Base-by-base conservation (phyloP, 2,888 invertebrate species). In the Eucriotettix oculatus region DNA sequence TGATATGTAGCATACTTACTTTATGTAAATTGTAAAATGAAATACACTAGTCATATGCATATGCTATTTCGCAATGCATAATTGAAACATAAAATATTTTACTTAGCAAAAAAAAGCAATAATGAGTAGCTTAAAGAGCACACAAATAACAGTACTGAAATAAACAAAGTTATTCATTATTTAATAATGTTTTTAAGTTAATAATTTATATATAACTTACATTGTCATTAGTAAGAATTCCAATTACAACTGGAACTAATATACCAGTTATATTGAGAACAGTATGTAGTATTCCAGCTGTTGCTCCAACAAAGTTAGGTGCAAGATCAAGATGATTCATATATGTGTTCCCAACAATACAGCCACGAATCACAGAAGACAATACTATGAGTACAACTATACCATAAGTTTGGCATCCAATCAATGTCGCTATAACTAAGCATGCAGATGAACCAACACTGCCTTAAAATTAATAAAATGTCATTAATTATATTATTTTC, bases 311-410 rank as follows among this genome's bases (percentile, higher is more conserved):
- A 63, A 68, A 71, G 59, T 71, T 69, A 10, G 70, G 67, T 1
- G 71, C 69, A 57, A 73, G 68, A 58, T 72, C 72, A n/a, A 72
- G 67, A 61, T 71, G 70, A 63, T 70, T 71, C 58, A 69, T 66
- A 12, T 67, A 66, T 60, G 68, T 70, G 17, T 71, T 71, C 14
- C 60, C 60, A 43, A 48, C 53, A 43, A 57, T 55, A 17, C 52
- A 53, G 16, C 62, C 60, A n/a, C 52, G 41, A 16, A 43, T 53
- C 52, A 42, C 57, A 29, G 57, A 53, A 16, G 58, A 56, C n/a
- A 61, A 12, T 10, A 58, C 53, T 16, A 62, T 54, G 12, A 62
- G 59, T 12, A 57, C 54, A 16, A 61, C 58, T 40, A 62, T 62
- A n/a, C 29, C 1, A 16, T 53, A 57, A n/a, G 54, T 52, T 16